Base-by-base conservation (phyloP, 2,797 vertebrate genomes). In the Chlorospingus semifuscus region DNA sequence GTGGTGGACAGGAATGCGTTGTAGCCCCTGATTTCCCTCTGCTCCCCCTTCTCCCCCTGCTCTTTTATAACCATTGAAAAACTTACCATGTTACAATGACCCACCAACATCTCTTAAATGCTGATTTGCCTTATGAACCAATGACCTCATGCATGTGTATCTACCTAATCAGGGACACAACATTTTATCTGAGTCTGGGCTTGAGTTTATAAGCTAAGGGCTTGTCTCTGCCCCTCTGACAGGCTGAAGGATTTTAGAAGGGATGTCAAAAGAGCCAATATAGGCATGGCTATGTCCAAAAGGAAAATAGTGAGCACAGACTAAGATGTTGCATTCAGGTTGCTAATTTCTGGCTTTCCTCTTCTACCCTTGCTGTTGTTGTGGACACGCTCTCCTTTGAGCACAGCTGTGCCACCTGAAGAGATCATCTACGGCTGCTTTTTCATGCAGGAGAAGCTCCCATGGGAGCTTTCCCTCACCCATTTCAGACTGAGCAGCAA, bases 381-480 rank as follows among this genome's bases (percentile, higher is more conserved):
- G n/a, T 44, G 55, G 72, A n/a, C 65, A 42, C 3, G 42, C 18
- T 86, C 34, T 89, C 26, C 29, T 77, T 13, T 63, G 61, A 86
- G 69, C 30, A 5, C 91, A 94, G 95, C 89, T 96, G 79, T 69
- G 80, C 36, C 65, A 90, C 87, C 89, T 68, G 53, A 68, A 71
- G 61, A 75, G 30, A 95, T 46, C n/a, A 50, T 83, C 53, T 50
- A 72, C 82, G 75, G 69, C 60, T 92, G 87, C 32, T 86, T 87
- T 78, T n/a, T 83, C 42, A 44, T 41, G 42, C 74, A 70, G 44
- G 19, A 93, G 44, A 36, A 39, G 56, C 29, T 79, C 94, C 70
- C 32, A 0, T 15, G 66, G 47, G 93, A 91, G 8, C 8, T 57
- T 44, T 75, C 24, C 22, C 57, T 94, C 83, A 86, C 66, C 77